Base-by-base conservation (phyloP, 2,888 invertebrate genomes). In the Xylota sylvarum region DNA sequence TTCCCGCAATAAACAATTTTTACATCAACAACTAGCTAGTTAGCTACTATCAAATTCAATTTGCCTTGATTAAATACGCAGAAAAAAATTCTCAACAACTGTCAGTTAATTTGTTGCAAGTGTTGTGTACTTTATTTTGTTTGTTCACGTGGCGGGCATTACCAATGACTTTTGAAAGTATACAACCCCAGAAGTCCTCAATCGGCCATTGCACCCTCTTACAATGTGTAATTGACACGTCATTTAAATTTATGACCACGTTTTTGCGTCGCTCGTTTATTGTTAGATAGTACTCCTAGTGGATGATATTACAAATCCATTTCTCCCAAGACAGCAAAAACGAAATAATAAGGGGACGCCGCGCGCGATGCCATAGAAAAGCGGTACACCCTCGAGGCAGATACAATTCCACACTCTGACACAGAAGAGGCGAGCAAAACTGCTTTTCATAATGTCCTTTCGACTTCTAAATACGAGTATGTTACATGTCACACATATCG, bases 241-340 rank as follows among this genome's bases (percentile, higher is more conserved):
- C 77, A 82, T 86, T 86, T 78, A 27, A 77, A 86, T 86, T 67
- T 86, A 86, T 82, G 73, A 67, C 65, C 65, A 65, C 19, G 60
- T 52, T 62, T 62, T 50, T 50, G 52, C 50, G 60, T 52, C 14
- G 70, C 7, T 17, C n/a, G 43, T 43, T 64, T 62, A 17, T 62
- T 52, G 52, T 81, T 70, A 65, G 70, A 81, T 81, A 56, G 60
- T 32, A 52, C 46, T 27, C 23, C 32, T n/a, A 19, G 9, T 12
- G 67, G 76, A 64, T 81, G 67, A 64, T 55, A 50, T 82, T 64
- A 55, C 62, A 67, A 81, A 30, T 73, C 30, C 65, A 52, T 56
- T 69, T 9, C 40, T 74, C 27, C 17, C 40, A 48, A 46, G 67
- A 32, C 52, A 23, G 32, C 14, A 12, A 37, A 32, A 43, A 58